phyloP scores from a whole-genome alignment of 2,113 vertebrate genomes.

The Vulpes vulpes region DNA sequence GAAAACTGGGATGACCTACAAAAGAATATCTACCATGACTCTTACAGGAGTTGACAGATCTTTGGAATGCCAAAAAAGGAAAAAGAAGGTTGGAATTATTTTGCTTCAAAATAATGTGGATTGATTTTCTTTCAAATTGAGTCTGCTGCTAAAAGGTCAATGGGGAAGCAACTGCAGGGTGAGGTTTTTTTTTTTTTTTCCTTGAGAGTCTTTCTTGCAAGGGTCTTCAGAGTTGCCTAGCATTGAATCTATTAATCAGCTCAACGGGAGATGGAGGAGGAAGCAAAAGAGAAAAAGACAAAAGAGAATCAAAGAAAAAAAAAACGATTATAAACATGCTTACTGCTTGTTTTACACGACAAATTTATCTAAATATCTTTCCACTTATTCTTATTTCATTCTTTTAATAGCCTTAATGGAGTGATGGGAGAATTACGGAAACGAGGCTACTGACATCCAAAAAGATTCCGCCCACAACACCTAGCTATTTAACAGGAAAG shows the following conservation, averaged over 20 bases:
- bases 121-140: slow-evolving; percentile 66
- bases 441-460: neutral
- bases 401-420: slow-evolving; percentile 17
- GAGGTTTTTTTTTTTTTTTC: neutral
- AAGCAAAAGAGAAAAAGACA: slow-evolving; percentile 29
- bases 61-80: slow-evolving; percentile 29
- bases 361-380: slow-evolving; percentile 25
- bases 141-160: slow-evolving; percentile 59
- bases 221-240: neutral
- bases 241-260: slow-evolving; percentile 23
- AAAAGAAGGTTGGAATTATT: slow-evolving; percentile 67
- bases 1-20: slow-evolving; percentile 75
- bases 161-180: neutral
- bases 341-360: slow-evolving; percentile 5
- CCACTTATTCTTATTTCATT: slow-evolving; percentile 43
- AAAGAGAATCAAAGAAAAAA: slow-evolving; percentile 48
- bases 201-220: slow-evolving; percentile 37
- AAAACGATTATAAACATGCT: slow-evolving; percentile 32
- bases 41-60: slow-evolving; percentile 70
- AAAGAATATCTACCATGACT: slow-evolving; percentile 72
- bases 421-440: neutral
- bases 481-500: neutral
- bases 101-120: slow-evolving; percentile 56
- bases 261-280: neutral
- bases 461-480: neutral